phyloP scores from a whole-genome alignment of 2,113 vertebrate species.

The Psettodes erumei region DNA sequence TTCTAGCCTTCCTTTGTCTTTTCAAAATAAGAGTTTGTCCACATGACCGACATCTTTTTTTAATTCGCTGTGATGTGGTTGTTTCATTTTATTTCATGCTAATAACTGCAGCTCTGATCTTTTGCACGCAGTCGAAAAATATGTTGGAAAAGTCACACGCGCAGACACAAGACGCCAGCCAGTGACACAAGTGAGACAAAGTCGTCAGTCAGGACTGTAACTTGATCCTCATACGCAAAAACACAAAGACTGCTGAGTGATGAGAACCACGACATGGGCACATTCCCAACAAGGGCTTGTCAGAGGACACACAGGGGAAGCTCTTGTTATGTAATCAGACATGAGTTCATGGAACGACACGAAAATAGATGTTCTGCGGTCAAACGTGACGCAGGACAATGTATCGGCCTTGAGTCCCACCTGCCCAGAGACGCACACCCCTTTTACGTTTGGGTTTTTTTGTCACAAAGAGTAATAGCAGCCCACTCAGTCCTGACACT shows the following conservation, averaged over 20 bases:
- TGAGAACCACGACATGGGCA: slow-evolving; percentile 20
- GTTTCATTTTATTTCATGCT: no score
- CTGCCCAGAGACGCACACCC: background rate
- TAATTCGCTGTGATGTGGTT: no score
- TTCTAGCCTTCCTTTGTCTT: background rate
- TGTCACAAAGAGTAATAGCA: background rate
- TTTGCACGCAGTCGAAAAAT: no score
- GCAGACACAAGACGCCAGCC: no score
- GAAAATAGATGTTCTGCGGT: slow-evolving; percentile 31
- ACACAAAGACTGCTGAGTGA: slow-evolving; percentile 26
- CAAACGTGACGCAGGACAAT: background rate
- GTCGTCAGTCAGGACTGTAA: slow-evolving; percentile 44
- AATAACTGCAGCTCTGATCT: no score
- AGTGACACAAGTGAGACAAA: background rate
- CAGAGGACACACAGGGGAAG: slow-evolving; percentile 5
- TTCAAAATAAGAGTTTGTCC: slow-evolving; percentile 12
- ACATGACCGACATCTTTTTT: background rate
- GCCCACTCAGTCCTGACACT: background rate
- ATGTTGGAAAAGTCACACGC: background rate
- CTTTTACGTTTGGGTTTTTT: background rate
- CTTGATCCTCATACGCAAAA: slow-evolving; percentile 10
- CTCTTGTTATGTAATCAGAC: slow-evolving; percentile 16
- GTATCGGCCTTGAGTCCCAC: background rate
- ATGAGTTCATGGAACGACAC: slow-evolving; percentile 38
- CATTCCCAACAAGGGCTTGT: slow-evolving; percentile 32